Conservation (phyloP, 1,140 invertebrate genomes). For the Procambarus clarkii region DNA sequence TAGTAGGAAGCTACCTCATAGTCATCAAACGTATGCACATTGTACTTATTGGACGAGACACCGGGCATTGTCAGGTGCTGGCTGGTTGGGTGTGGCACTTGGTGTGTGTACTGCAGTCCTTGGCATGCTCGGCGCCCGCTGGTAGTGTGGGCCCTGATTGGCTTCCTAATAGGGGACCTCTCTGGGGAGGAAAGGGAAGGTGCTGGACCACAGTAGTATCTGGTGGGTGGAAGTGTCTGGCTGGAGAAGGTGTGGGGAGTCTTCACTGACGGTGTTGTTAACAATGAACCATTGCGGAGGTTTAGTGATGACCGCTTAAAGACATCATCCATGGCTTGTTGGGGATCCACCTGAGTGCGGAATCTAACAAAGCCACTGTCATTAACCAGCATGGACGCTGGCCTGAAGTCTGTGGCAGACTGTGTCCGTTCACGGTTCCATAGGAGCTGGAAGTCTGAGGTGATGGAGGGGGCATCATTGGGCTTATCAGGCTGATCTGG, state of each 20-base stretch:
- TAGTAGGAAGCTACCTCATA: constrained; percentile 35
- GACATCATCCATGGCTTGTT: constrained; percentile 37
- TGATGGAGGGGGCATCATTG: constrained; percentile 32
- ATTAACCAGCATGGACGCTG: constrained; percentile 85
- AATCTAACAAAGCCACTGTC: constrained; percentile 91
- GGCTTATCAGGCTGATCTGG: not conserved
- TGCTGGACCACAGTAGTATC: constrained; percentile 53
- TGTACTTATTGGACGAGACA: constrained; percentile 1
- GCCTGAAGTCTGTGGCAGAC: not conserved
- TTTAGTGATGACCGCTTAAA: constrained; percentile 29
- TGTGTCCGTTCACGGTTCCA: constrained; percentile 26
- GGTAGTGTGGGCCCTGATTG: not conserved
- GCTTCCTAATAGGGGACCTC: constrained; percentile 4
- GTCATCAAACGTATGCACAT: not conserved
- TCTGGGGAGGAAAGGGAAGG: constrained; percentile 20
- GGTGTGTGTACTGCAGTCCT: not conserved
- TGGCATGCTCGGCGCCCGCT: not conserved
- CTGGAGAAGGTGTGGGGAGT: not conserved
- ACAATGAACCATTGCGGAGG: not conserved
- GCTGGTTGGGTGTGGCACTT: not conserved
- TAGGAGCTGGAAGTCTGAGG: constrained; percentile 53
- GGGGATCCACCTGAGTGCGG: constrained; percentile 75
- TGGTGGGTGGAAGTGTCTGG: constrained; percentile 31
- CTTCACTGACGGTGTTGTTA: not conserved
- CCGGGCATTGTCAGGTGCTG: not conserved